phyloP scores from a whole-genome alignment of 35 echinoderm and acorn worm species.

The Holothuria glaberrima region DNA sequence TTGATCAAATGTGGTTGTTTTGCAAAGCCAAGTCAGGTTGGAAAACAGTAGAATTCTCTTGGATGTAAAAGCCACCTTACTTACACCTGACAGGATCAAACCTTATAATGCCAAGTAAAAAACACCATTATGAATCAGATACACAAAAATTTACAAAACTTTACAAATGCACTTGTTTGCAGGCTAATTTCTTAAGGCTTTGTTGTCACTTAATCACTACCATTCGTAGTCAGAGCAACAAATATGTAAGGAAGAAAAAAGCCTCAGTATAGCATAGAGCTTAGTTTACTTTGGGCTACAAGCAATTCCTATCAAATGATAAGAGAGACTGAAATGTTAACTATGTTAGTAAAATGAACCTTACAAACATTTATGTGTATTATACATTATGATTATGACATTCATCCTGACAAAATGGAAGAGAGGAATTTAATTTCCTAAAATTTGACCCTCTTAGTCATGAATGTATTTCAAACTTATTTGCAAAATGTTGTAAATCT shows the following conservation, averaged over 20 bases:
- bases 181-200: neutral
- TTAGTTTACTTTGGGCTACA: neutral
- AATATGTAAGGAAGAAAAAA: neutral
- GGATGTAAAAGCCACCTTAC: neutral
- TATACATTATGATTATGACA: too few species aligned
- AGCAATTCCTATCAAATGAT: too few species aligned
- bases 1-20: neutral
- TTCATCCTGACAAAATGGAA: too few species aligned
- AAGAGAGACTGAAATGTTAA: too few species aligned
- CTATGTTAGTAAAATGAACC: too few species aligned
- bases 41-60: conserved; percentile 1
- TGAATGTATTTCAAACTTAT: too few species aligned
- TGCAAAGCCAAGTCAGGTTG: neutral
- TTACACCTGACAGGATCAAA: neutral
- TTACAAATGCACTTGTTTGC: neutral
- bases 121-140: conserved; percentile 1
- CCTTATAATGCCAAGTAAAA: neutral
- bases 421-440: too few species aligned
- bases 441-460: too few species aligned
- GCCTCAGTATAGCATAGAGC: too few species aligned
- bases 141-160: neutral
- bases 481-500: too few species aligned
- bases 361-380: too few species aligned
- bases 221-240: neutral
- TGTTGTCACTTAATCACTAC: too few species aligned